Conservation (phyloP, 2,113 vertebrate species). For the Pholis gunnellus region DNA sequence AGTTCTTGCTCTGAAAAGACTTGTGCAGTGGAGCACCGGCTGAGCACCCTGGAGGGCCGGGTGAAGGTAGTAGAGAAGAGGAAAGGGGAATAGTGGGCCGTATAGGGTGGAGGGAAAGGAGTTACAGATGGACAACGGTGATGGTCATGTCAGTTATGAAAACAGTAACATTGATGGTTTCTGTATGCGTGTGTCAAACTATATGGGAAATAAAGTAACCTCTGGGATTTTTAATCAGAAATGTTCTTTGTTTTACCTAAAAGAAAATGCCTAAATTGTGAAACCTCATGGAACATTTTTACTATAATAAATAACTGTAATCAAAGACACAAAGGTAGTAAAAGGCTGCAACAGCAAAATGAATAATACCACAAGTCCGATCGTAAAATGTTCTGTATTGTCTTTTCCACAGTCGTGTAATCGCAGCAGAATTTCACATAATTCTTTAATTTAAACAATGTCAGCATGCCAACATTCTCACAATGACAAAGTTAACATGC, state of each 20-base stretch:
- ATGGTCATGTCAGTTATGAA: conserved; percentile 29
- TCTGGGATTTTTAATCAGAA: conserved; percentile 70
- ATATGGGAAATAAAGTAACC: conserved; percentile 69
- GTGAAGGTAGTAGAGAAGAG: conserved; percentile 77
- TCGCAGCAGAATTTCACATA: not conserved
- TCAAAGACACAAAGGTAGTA: not conserved
- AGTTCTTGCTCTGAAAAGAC: conserved; percentile 58
- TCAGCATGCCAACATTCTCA: not conserved
- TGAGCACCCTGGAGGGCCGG: conserved; percentile 76
- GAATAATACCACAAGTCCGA: not conserved
- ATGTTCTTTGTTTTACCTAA: conserved; percentile 8
- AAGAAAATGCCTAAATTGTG: not conserved
- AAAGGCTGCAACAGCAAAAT: not conserved
- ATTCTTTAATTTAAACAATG: not conserved
- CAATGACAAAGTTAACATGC: not conserved
- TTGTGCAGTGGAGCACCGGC: conserved; percentile 64
- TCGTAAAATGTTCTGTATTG: not conserved
- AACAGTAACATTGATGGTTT: conserved; percentile 49
- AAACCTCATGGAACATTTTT: not conserved
- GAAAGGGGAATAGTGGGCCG: conserved; percentile 59
- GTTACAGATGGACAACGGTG: conserved; percentile 37
- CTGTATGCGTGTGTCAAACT: conserved; percentile 48
- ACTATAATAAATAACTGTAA: not conserved
- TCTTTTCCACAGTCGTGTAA: not conserved
- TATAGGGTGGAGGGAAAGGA: not conserved